A percentile compares a stretch with the other conserved stretches of the same genome.
These are phyloP conservation scores for Podiceps cristatus DNA, from an alignment of 2,113 vertebrate species.

Conservation along the genomic window DNA sequence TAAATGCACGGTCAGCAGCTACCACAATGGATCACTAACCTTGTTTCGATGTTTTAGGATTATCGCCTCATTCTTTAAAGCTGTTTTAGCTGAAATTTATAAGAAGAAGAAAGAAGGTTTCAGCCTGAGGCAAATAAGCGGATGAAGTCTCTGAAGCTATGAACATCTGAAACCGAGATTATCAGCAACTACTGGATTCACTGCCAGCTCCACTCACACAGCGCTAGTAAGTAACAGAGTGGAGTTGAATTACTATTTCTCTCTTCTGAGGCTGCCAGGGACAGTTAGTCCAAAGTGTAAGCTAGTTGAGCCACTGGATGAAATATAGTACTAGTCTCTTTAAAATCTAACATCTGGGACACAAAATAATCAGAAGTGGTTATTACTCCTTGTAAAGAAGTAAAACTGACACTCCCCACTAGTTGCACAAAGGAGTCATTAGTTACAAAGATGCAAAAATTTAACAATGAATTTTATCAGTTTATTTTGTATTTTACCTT, in stretches of 20 bases:
- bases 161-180: background rate
- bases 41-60: background rate
- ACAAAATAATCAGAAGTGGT: background rate
- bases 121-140: background rate
- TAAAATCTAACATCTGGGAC: background rate
- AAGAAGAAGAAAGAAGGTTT: background rate
- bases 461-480: background rate
- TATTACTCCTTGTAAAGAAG: background rate
- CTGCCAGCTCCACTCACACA: background rate
- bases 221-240: background rate
- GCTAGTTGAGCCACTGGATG: background rate
- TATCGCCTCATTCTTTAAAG: background rate
- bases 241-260: conserved; percentile 19
- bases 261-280: background rate
- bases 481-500: background rate
- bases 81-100: background rate
- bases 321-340: background rate
- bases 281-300: background rate
- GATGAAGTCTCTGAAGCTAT: background rate
- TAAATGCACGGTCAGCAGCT: background rate
- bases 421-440: background rate
- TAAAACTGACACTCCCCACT: background rate
- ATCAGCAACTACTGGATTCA: background rate
- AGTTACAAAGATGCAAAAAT: background rate
- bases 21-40: background rate